Percentiles rank a stretch among this genome's conserved stretches.
phyloP scores from a whole-genome alignment of 2,113 vertebrate species.

The Zosterops hypoxanthus region DNA sequence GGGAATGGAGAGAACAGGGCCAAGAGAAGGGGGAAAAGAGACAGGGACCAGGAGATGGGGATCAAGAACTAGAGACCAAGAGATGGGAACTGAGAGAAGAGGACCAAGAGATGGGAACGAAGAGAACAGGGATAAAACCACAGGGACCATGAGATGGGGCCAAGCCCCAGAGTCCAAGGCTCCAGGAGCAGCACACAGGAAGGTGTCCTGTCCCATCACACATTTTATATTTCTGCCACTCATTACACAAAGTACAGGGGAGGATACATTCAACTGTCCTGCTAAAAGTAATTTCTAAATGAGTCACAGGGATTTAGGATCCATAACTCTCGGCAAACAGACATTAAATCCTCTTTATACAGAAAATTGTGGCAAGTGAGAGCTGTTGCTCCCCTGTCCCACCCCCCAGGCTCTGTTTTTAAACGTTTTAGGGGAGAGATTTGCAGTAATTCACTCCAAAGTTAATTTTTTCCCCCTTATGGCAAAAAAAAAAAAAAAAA shows the following conservation, averaged over 20 bases:
- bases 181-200: background rate
- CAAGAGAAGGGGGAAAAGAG: no score
- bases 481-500: background rate
- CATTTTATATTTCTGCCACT: background rate
- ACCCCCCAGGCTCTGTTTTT: background rate
- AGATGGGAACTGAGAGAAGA: no score
- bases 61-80: no score
- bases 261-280: accelerated
- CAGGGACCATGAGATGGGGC: no score
- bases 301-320: background rate
- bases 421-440: background rate
- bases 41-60: no score
- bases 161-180: background rate
- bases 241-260: background rate
- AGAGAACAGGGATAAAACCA: no score
- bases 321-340: background rate
- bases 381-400: background rate
- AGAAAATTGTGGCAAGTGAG: background rate
- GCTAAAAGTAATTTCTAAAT: background rate
- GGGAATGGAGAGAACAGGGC: no score
- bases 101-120: no score
- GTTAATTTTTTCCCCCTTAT: background rate
- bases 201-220: background rate
- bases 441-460: background rate
- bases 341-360: background rate